phyloP scores from a whole-genome alignment of 2,113 vertebrate species.

The Odocoileus virginianus region DNA sequence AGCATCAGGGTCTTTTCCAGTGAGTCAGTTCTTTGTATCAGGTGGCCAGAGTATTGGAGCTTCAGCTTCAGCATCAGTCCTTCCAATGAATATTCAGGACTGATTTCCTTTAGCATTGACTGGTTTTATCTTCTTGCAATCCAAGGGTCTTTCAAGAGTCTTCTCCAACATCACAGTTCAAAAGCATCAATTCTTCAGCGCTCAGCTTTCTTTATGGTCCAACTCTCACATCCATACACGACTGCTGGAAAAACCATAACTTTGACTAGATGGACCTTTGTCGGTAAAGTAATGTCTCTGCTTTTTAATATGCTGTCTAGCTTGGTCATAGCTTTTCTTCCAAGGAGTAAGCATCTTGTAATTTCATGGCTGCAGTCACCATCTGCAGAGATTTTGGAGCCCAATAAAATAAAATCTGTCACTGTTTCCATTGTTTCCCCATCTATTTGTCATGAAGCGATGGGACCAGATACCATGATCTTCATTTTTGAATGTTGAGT shows the following conservation, averaged over 20 bases:
- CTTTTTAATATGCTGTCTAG: background rate
- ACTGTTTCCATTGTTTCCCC: background rate
- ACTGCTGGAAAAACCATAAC: background rate
- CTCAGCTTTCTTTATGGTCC: background rate
- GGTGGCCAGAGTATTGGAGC: background rate
- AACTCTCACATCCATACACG: background rate
- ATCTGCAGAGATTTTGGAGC: background rate
- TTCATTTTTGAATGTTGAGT: background rate
- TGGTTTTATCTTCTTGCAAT: background rate
- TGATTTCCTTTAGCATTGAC: background rate
- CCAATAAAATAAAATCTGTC: background rate
- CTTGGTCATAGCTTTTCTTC: background rate
- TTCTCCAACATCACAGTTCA: background rate
- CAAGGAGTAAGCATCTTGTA: background rate
- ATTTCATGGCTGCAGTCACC: background rate
- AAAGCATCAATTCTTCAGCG: background rate
- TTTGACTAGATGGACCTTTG: background rate
- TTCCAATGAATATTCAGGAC: background rate
- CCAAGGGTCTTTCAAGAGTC: background rate
- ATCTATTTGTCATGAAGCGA: background rate
- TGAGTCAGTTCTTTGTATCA: background rate
- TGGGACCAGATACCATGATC: background rate
- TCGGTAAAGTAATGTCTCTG: background rate
- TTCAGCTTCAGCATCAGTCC: background rate
- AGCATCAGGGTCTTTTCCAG: background rate